Base-by-base conservation (phyloP, 1,140 invertebrate species). In the Lysiphlebus fabarum region DNA sequence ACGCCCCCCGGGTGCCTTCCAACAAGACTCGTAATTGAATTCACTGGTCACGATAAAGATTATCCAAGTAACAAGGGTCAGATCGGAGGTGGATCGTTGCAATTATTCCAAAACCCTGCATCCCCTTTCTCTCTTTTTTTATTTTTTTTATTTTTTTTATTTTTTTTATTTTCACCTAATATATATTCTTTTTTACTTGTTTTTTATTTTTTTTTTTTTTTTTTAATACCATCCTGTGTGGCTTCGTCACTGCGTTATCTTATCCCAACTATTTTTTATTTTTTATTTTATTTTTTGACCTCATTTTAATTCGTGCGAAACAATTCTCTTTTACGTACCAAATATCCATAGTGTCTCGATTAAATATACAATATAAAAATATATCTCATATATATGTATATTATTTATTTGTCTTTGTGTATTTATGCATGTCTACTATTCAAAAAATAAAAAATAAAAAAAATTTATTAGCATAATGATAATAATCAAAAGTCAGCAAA, bases 41-140 rank as follows among this genome's bases (percentile, higher is more conserved):
- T 62, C 61, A 56, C 61, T 62, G 61, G 61, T 62, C 61, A 62
- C 61, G 61, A 62, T 62, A 62, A 62, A 62, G 61, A 62, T 62
- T 62, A 62, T 62, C 61, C 51, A n/a, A 48, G 51, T 55, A 58
- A 62, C 61, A 62, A 62, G 61, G 61, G 61, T 62, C 53, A 62
- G 61, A 62, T 62, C 53, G 45, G 56, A 51, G 47, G 57, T 48
- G 51, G 56, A 62, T 62, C 61, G 56, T 49, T 47, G 56, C 43
- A 54, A 44, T 58, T 58, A 62, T 62, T 62, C 40, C 49, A 56
- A 49, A 47, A 44, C 48, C 49, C 41, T 53, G 43, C 10, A 43
- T 47, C 36, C 38, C 53, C 34, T 50, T 49, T 43, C 37, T 42
- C 33, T 37, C 36, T 42, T 34, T 17, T 26, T 56, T 62, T 36